phyloP scores from a whole-genome alignment of 2,797 vertebrate genomes.

The Catostomus latipinnis region DNA sequence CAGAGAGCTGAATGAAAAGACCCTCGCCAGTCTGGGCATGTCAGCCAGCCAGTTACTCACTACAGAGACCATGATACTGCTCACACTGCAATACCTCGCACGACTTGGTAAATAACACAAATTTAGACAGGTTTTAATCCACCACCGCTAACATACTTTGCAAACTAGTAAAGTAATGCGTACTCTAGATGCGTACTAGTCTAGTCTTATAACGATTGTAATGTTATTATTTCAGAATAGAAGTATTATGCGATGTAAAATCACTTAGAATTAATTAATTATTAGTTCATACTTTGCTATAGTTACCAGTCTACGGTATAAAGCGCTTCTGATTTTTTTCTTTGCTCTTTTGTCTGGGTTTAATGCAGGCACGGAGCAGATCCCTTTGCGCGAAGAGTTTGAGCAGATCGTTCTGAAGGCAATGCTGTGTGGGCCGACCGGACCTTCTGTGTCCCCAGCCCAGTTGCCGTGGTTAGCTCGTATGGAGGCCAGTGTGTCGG shows the following conservation, averaged over 20 bases:
- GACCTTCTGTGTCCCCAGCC: conserved; percentile 82
- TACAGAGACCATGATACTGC: conserved; percentile 93
- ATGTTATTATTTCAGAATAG: no score
- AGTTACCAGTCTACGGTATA: no score
- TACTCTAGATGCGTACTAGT: no score
- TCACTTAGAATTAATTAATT: no score
- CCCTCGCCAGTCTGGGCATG: conserved; percentile 86
- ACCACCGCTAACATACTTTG: no score
- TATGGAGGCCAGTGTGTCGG: conserved; percentile 93
- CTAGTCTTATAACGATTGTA: no score
- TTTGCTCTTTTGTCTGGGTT: no score
- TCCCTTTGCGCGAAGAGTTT: conserved; percentile 96
- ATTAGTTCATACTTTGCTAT: no score
- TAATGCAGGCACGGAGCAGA: conserved; percentile 87
- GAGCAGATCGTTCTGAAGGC: conserved; percentile 96
- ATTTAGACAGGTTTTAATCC: no score
- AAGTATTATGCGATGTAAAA: no score
- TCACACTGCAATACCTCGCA: conserved; percentile 96
- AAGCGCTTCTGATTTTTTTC: no score
- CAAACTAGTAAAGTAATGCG: no score
- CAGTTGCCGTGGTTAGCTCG: conserved; percentile 97
- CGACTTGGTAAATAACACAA: conserved; percentile 83
- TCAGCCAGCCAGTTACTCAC: conserved; percentile 85
- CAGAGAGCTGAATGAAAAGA: conserved; percentile 88
- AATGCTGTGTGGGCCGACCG: conserved; percentile 81